Percentiles rank a stretch among this genome's conserved stretches.
phyloP scores from a whole-genome alignment of 2,797 vertebrate genomes.

The Gallinago nigripennis region DNA sequence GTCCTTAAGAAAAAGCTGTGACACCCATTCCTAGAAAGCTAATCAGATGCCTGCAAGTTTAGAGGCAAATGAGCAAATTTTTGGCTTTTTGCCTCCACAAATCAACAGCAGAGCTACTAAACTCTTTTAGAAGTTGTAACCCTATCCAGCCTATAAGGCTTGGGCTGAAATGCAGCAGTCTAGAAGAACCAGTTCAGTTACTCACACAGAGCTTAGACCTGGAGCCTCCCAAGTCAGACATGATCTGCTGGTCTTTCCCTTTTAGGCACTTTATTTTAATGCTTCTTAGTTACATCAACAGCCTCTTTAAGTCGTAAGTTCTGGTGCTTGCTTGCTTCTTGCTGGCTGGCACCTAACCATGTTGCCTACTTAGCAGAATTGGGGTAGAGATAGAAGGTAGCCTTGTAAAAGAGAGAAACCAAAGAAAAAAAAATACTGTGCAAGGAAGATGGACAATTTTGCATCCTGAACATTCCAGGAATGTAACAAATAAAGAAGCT shows the following conservation, averaged over 20 bases:
- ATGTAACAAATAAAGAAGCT: neutral
- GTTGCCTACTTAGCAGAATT: neutral
- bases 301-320: neutral
- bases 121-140: neutral
- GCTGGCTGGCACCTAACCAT: neutral
- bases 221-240: neutral
- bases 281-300: neutral
- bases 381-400: neutral
- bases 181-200: neutral
- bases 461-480: neutral
- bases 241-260: neutral
- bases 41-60: neutral
- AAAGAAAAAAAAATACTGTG: neutral
- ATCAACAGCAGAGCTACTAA: neutral
- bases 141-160: neutral
- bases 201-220: neutral
- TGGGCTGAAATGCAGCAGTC: neutral
- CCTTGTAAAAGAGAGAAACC: neutral
- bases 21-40: constrained; percentile 9
- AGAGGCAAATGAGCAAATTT: neutral
- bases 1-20: neutral
- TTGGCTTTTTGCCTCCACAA: neutral
- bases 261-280: neutral
- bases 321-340: neutral
- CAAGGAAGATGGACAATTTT: neutral